These are phyloP conservation scores for Lucinisca nassula DNA, from an alignment of 2,888 invertebrate genomes.

Conservation along the genomic window DNA sequence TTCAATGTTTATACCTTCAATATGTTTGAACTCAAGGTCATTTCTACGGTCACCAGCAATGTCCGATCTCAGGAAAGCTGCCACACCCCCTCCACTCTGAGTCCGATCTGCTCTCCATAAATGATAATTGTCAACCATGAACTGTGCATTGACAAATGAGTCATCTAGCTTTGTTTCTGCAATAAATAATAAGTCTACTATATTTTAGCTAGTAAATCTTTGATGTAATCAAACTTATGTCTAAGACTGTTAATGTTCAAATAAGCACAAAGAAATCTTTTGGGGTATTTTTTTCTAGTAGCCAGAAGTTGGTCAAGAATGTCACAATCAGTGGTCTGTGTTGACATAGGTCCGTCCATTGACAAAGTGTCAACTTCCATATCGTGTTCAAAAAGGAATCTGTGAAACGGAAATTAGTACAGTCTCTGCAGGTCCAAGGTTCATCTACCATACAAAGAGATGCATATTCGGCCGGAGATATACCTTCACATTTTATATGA, in stretches of 20 bases:
- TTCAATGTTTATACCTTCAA: too few species aligned
- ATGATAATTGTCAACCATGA: background rate
- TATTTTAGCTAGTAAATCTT: background rate
- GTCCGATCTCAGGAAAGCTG: background rate
- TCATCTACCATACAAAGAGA: background rate
- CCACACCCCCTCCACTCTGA: background rate
- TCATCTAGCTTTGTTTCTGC: slow-evolving; percentile 38
- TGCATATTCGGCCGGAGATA: slow-evolving; percentile 11
- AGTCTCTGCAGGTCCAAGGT: slow-evolving; percentile 28
- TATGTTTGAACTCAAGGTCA: background rate
- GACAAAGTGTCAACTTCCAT: background rate
- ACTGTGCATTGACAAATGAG: background rate
- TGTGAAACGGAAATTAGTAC: slow-evolving; percentile 30
- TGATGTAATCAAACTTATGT: slow-evolving; percentile 27
- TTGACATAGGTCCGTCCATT: background rate
- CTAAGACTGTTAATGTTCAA: slow-evolving; percentile 41
- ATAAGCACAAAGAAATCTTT: slow-evolving; percentile 15
- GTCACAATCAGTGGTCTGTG: background rate
- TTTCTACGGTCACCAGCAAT: background rate
- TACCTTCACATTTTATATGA: slow-evolving; percentile 17
- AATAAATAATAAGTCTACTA: slow-evolving; percentile 26
- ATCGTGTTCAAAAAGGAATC: slow-evolving; percentile 27
- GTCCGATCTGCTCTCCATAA: background rate
- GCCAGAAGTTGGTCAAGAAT: slow-evolving; percentile 11
- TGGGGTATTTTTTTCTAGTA: slow-evolving; percentile 3